Evolutionary conservation across 2,797 vertebrate species (phyloP).

Genomic region (Liasis olivaceus): DNA sequence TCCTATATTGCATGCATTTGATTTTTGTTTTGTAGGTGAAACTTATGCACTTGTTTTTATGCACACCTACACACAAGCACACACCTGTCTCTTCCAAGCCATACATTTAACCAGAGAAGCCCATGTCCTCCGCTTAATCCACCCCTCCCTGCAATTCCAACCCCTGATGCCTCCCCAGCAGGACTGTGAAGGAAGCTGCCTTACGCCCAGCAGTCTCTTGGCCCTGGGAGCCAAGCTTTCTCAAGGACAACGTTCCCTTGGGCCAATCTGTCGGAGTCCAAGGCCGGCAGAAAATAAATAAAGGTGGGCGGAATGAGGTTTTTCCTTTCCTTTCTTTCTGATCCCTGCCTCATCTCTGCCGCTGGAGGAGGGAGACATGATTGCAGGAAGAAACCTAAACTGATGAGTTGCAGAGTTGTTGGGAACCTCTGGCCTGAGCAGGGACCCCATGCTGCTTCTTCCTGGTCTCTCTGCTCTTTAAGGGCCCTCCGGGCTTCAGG

Average conservation of each 20-base stretch:
- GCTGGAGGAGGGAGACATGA: background rate
- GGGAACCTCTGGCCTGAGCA: background rate
- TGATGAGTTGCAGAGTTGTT: background rate
- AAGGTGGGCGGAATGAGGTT: background rate
- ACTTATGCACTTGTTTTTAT: background rate
- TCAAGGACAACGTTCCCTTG: background rate
- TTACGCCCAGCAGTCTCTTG: background rate
- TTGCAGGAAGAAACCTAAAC: background rate
- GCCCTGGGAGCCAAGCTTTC: background rate
- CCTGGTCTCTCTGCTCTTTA: background rate
- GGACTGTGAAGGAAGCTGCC: background rate
- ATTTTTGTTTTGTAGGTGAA: background rate
- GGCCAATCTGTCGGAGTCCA: too few relatives aligned
- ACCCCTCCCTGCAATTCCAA: background rate
- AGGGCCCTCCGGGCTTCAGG: background rate
- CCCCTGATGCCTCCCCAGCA: background rate
- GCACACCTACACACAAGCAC: too few relatives aligned
- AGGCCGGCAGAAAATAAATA: background rate
- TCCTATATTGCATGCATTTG: too few relatives aligned
- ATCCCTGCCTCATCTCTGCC: too few relatives aligned
- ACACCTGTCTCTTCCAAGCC: background rate
- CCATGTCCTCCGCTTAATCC: too few relatives aligned
- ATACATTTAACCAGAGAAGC: background rate
- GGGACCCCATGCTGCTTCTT: background rate
- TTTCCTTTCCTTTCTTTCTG: background rate